Conservation (phyloP, 2,888 invertebrate species). For the Caenorhabditis becei region DNA sequence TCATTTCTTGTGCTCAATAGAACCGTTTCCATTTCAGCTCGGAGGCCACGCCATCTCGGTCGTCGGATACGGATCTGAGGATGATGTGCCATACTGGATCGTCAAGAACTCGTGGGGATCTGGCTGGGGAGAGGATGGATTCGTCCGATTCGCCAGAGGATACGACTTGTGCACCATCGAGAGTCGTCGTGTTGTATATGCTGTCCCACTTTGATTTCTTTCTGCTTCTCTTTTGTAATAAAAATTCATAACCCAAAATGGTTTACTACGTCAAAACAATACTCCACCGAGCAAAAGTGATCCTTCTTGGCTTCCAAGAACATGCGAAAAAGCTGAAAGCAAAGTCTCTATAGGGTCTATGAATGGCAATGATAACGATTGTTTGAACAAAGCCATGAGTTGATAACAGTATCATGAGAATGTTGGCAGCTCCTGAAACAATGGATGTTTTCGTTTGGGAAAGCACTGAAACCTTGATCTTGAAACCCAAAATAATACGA, state of each 20-base stretch:
- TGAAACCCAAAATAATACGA: no score
- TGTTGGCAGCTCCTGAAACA: no score
- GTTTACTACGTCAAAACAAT: no score
- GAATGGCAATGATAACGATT: no score
- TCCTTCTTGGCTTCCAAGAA: no score
- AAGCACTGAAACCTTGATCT: no score
- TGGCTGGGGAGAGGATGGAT: conserved; percentile 90
- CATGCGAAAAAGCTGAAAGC: no score
- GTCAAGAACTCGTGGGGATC: conserved; percentile 94
- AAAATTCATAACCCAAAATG: not conserved
- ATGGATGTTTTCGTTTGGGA: no score
- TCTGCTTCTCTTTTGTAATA: not conserved
- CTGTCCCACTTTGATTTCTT: not conserved
- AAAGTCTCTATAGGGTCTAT: no score
- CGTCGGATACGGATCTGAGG: conserved; percentile 88
- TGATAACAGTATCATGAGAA: no score
- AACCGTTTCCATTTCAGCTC: conserved; percentile 85
- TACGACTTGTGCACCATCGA: conserved; percentile 67
- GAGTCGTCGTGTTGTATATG: conserved; percentile 40
- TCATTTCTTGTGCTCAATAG: not conserved
- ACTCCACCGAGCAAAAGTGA: no score
- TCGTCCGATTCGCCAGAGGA: conserved; percentile 63
- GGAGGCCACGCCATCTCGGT: conserved; percentile 92
- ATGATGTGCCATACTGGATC: conserved; percentile 90
- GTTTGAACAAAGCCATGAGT: no score